Conservation (phyloP, 2,797 vertebrate species). For the Acomys russatus region DNA sequence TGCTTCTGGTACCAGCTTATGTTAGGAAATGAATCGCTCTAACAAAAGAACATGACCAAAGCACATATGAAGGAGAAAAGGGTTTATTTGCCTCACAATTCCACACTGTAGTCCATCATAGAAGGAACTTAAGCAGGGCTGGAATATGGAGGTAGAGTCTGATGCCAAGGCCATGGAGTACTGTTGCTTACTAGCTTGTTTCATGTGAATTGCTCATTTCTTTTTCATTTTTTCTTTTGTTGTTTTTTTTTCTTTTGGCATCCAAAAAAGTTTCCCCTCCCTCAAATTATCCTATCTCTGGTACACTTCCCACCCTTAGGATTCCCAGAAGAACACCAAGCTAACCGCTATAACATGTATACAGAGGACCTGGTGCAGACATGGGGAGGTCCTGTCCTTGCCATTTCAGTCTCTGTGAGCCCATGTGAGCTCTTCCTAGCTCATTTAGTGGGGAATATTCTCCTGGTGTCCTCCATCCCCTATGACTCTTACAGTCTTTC, state of each 20-base stretch:
- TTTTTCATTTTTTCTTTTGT: background rate
- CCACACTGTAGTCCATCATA: too few species aligned
- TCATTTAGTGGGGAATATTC: background rate
- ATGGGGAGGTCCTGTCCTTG: accelerated
- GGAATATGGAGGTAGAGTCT: too few species aligned
- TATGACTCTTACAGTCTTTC: background rate
- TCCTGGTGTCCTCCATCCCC: background rate
- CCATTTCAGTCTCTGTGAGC: background rate
- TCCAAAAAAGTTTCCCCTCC: background rate
- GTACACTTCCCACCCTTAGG: background rate
- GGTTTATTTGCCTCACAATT: too few species aligned
- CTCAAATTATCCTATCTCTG: accelerated
- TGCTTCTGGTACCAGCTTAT: background rate
- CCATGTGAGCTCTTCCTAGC: background rate
- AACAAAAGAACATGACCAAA: too few species aligned
- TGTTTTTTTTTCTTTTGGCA: background rate
- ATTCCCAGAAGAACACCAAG: background rate
- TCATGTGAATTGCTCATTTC: background rate
- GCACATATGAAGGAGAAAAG: too few species aligned
- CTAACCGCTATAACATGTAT: background rate
- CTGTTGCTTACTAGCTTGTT: background rate
- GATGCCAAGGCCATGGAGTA: background rate
- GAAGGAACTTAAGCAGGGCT: too few species aligned
- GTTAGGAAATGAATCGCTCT: background rate
- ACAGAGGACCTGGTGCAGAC: background rate